Evolutionary conservation across 2,888 invertebrate genomes (phyloP).

Genomic region (Apamea epomidion): DNA sequence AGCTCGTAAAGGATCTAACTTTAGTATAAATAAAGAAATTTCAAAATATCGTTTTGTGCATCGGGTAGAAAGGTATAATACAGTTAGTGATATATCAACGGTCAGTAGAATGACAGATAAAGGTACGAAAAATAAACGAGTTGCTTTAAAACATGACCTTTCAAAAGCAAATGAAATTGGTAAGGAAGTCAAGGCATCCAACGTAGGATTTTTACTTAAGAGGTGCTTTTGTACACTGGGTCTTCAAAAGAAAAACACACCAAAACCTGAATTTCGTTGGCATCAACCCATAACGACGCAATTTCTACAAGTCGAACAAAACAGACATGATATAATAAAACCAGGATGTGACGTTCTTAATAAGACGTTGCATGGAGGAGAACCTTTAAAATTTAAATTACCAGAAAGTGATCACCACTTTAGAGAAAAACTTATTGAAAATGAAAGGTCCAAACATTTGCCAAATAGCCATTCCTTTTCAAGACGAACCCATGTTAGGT

Average conservation of each 20-base stretch:
- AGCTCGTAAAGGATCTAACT: conserved; percentile 67
- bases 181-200: conserved; percentile 24
- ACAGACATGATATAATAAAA: not conserved
- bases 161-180: conserved; percentile 20
- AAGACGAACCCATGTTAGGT: conserved; percentile 19
- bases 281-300: conserved; percentile 37
- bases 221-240: conserved; percentile 48
- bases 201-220: conserved; percentile 41
- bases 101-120: conserved; percentile 20
- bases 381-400: conserved; percentile 22
- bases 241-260: conserved; percentile 38
- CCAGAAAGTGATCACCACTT: not conserved
- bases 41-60: conserved; percentile 56
- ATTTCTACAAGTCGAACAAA: conserved; percentile 24
- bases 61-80: conserved; percentile 11
- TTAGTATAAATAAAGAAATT: conserved; percentile 70
- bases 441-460: conserved; percentile 3
- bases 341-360: not conserved
- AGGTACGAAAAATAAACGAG: conserved; percentile 10
- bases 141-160: not conserved
- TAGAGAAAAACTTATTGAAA: conserved; percentile 4
- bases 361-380: conserved; percentile 1
- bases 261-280: not conserved
- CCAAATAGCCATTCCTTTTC: not conserved
- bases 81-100: conserved; percentile 11